Evolutionary conservation across 2,888 invertebrate genomes (phyloP), one percentile per base, ranked within the genome.

Genomic region (Phyllotreta cruciferae): DNA sequence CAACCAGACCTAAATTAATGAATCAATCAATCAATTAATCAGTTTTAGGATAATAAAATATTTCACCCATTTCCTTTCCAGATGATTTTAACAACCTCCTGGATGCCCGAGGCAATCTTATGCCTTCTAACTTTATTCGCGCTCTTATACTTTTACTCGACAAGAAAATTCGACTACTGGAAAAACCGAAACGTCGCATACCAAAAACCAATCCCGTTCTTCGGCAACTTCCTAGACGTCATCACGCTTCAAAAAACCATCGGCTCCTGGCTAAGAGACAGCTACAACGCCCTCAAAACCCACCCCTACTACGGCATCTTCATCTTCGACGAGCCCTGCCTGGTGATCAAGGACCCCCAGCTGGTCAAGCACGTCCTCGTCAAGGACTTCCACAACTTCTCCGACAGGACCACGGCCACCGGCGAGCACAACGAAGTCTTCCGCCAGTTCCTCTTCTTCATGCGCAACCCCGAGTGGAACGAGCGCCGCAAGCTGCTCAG

Each of bases 401-500:
- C 77, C 1, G 82, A 85, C 66, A 77, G 85, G 62, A 57, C 47
- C 5, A 34, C 49, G 11, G 49, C 57, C 11, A 4, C 11, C 1
- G 24, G 24, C n/a, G 38, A 41, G 8, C 79, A 79, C 60, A 82
- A 83, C 64, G 78, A 80, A 6, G 73, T 82, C 6, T 76, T 78
- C 0, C 76, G 80, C 68, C 78, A 79, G 50, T 79, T 80, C 72
- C 66, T 84, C 38, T 77, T 85, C 63, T 77, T 81, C 1, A 67
- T 82, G 55, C 81, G 81, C 60, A 83, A 83, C 58, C 81, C 82
- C 0, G 80, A 81, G 1, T 87, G 87, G 87, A 85, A 82, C 70
- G 78, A 77, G 42, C 72, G 85, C 10, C 77, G 87, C 14, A 71
- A 79, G 0, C 84, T 84, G 66, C 74, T 86, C 36, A 82, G 84